Evolutionary conservation across 2,888 invertebrate genomes (phyloP).

Genomic region (Eudemis profundana): DNA sequence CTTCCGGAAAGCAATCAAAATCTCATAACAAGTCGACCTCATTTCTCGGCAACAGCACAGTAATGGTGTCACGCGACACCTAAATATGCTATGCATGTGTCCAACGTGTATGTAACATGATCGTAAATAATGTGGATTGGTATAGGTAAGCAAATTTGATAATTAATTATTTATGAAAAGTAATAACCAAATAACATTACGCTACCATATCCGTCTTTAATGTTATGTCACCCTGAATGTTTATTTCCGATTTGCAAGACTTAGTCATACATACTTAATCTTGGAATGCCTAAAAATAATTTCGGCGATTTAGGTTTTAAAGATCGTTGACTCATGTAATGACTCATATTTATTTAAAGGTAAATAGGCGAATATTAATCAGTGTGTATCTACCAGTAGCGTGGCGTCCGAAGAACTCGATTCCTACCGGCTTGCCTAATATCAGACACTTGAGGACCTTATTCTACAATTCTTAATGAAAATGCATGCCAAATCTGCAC

Average conservation of each 20-base stretch:
- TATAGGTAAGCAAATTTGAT: no score
- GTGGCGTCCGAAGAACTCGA: no score
- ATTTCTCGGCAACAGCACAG: constrained; percentile 43
- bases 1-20: constrained; percentile 45
- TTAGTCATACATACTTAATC: not conserved
- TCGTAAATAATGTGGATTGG: constrained; percentile 41
- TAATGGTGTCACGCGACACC: constrained; percentile 46
- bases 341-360: constrained; percentile 14
- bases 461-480: no score
- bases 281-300: constrained; percentile 11
- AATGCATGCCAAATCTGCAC: no score
- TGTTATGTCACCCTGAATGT: not conserved
- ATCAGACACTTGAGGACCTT: no score
- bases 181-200: no score
- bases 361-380: constrained; percentile 10
- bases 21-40: constrained; percentile 46
- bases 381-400: not conserved
- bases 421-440: no score
- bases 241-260: not conserved
- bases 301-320: not conserved
- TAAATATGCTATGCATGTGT: constrained; percentile 35
- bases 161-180: no score
- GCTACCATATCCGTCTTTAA: not conserved
- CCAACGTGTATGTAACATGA: constrained; percentile 35
- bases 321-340: constrained; percentile 11